A percentile compares a stretch with the other conserved stretches of the same genome.
Conservation (phyloP, 1,140 invertebrate genomes). For the Bombyx mandarina region DNA sequence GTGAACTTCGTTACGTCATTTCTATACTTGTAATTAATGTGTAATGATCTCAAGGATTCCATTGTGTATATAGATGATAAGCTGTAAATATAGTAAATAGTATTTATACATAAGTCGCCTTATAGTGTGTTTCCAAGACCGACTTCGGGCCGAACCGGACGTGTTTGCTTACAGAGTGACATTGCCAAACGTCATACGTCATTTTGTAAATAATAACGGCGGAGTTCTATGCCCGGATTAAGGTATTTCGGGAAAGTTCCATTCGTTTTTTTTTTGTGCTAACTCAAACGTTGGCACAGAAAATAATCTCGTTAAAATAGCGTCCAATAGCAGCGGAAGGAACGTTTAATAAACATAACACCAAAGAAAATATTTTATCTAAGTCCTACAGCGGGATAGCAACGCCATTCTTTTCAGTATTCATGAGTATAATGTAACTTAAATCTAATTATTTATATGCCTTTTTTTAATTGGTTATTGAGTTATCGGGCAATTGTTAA, state of each 20-base stretch:
- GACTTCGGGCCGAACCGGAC: no score
- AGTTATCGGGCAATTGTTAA: conserved; percentile 3
- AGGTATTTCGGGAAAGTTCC: conserved; percentile 19
- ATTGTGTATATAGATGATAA: conserved; percentile 60
- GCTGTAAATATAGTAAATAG: conserved; percentile 36
- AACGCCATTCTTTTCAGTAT: conserved; percentile 60
- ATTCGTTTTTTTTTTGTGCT: conserved; percentile 14
- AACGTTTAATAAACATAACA: conserved; percentile 36
- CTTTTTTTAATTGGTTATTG: conserved; percentile 6
- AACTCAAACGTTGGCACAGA: no score
- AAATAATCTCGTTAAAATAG: conserved; percentile 20
- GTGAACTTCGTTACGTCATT: conserved; percentile 39
- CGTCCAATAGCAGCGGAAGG: conserved; percentile 59
- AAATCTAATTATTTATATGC: not conserved
- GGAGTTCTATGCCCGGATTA: no score
- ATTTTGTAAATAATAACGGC: no score
- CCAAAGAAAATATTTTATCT: conserved; percentile 53
- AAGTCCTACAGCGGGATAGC: conserved; percentile 46
- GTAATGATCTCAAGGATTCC: conserved; percentile 70
- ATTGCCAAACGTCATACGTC: no score
- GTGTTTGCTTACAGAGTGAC: no score
- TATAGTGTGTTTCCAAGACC: no score
- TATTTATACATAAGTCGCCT: no score
- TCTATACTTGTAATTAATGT: conserved; percentile 47
- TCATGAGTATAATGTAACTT: conserved; percentile 53